phyloP scores from a whole-genome alignment of 1,140 invertebrate genomes.

The Brachionus paranguensis region DNA sequence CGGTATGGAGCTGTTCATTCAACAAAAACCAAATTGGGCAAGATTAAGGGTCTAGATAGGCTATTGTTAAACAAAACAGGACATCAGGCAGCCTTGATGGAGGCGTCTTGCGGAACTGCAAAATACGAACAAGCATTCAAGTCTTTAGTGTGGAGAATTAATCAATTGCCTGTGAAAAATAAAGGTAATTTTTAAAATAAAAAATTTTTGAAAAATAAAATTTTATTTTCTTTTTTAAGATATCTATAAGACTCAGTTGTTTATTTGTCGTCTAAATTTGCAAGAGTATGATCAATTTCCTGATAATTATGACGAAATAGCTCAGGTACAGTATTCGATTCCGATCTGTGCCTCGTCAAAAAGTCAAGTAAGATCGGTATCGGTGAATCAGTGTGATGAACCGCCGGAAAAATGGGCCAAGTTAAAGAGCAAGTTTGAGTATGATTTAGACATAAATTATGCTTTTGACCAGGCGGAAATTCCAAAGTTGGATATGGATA shows the following conservation, averaged over 20 bases:
- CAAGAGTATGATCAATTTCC: constrained; percentile 96
- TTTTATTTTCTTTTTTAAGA: constrained; percentile 57
- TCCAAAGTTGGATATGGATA: background rate
- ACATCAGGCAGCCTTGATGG: constrained; percentile 84
- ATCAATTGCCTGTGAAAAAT: constrained; percentile 90
- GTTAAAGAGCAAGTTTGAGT: constrained; percentile 91
- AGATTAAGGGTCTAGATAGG: constrained; percentile 76
- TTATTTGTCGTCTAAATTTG: constrained; percentile 83
- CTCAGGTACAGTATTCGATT: constrained; percentile 95
- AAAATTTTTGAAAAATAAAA: constrained; percentile 41
- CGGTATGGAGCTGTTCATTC: constrained; percentile 97
- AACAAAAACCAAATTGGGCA: constrained; percentile 71
- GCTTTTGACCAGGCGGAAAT: constrained; percentile 6
- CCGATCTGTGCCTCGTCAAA: constrained; percentile 57
- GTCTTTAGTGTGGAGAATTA: constrained; percentile 95
- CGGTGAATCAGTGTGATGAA: constrained; percentile 74
- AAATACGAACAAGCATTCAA: constrained; percentile 98
- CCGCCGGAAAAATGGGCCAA: constrained; percentile 97
- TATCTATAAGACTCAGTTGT: constrained; percentile 88
- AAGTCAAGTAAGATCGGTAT: constrained; percentile 68
- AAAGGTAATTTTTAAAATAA: constrained; percentile 56
- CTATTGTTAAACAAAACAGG: constrained; percentile 70
- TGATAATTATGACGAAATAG: constrained; percentile 76
- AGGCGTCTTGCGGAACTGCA: constrained; percentile 92
- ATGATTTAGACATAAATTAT: constrained; percentile 60